phyloP scores from a whole-genome alignment of 2,113 vertebrate species.

The Bagarius yarrelli region DNA sequence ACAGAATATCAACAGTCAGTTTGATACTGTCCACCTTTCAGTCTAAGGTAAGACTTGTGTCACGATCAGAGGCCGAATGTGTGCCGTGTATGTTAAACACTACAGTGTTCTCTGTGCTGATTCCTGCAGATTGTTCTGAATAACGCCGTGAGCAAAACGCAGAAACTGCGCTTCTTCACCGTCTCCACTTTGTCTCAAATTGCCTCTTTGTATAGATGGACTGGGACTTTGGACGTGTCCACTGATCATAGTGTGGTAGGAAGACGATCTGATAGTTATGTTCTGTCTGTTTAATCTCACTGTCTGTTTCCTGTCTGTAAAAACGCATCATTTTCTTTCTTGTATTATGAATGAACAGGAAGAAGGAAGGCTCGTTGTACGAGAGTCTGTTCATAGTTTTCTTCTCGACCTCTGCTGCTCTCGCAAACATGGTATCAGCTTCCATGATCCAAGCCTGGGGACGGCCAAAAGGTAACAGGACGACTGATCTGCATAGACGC shows the following conservation, averaged over 20 bases:
- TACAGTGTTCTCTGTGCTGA: not conserved
- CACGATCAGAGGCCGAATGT: not conserved
- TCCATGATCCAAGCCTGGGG: constrained; percentile 85
- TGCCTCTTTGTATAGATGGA: constrained; percentile 87
- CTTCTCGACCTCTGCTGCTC: constrained; percentile 90
- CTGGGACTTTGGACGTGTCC: constrained; percentile 55
- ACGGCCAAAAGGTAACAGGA: constrained; percentile 78
- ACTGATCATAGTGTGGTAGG: constrained; percentile 21
- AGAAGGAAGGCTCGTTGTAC: constrained; percentile 71
- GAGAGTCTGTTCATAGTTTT: constrained; percentile 84
- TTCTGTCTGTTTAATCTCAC: not conserved
- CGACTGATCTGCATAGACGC: not conserved
- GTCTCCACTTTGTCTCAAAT: constrained; percentile 77
- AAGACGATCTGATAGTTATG: not conserved
- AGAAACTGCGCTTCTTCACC: constrained; percentile 91
- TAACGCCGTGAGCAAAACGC: constrained; percentile 86
- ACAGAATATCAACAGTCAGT: constrained; percentile 82
- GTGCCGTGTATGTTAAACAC: not conserved
- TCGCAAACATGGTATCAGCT: constrained; percentile 89
- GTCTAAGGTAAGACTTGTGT: constrained; percentile 72
- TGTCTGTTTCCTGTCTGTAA: not conserved
- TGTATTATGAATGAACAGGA: constrained; percentile 62
- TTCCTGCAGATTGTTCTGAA: constrained; percentile 82
- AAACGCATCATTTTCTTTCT: constrained; percentile 48
- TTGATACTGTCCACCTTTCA: constrained; percentile 85